A percentile compares a stretch with the other conserved stretches of the same genome.
These are phyloP conservation scores for Fulmarus glacialis DNA, from an alignment of 2,113 vertebrate genomes.

Conservation along the genomic window DNA sequence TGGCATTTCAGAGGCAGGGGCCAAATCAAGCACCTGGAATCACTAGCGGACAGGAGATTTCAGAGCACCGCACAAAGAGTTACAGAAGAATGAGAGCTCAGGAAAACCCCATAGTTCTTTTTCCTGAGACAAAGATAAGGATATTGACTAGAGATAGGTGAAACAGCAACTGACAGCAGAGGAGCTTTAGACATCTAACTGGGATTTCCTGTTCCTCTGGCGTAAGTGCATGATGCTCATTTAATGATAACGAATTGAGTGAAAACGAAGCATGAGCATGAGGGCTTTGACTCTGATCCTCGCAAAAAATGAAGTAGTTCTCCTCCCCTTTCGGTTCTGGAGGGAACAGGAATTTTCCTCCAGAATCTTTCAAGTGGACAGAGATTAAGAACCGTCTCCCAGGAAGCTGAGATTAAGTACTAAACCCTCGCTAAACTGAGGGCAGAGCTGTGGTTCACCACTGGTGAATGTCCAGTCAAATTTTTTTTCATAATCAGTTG, in stretches of 20 bases:
- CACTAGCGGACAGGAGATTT: neutral
- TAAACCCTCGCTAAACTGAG: neutral
- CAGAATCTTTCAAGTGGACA: neutral
- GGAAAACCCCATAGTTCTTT: slow-evolving; percentile 33
- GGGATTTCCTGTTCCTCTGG: slow-evolving; percentile 39
- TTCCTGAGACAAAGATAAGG: slow-evolving; percentile 52
- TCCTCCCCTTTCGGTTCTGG: neutral
- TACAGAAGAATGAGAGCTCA: slow-evolving; percentile 37
- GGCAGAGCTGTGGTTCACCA: neutral
- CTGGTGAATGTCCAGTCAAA: neutral
- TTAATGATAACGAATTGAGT: neutral
- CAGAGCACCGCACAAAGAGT: slow-evolving; percentile 3
- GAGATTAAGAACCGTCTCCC: neutral
- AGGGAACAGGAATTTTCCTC: neutral
- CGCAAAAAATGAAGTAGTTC: neutral
- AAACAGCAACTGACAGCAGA: slow-evolving; percentile 11
- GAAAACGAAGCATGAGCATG: neutral
- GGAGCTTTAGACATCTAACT: neutral
- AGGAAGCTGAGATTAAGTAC: neutral
- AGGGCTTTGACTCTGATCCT: neutral
- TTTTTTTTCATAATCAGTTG: neutral
- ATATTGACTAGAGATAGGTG: slow-evolving; percentile 57
- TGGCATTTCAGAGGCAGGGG: neutral
- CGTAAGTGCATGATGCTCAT: neutral
- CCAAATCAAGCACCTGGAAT: slow-evolving; percentile 19